Evolutionary conservation across 2,113 vertebrate genomes (phyloP), one percentile per base, ranked within the genome.

Genomic region (Urocolius indicus): DNA sequence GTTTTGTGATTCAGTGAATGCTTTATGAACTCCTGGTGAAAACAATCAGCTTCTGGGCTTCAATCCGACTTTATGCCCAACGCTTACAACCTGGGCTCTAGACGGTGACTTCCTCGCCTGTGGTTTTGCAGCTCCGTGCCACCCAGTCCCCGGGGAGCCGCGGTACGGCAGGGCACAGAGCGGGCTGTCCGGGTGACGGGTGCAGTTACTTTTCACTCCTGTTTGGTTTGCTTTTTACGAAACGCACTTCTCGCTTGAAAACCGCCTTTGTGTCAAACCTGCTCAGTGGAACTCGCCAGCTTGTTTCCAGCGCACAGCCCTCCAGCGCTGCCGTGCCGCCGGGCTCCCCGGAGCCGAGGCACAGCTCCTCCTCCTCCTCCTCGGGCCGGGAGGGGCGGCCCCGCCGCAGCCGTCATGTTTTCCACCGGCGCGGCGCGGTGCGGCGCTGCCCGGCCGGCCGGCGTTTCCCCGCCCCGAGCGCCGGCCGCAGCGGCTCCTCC

Each of bases 31-130:
- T 65, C 13, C 30, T 27, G 32, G 14, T 10, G 18, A 17, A 57
- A 65, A 27, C 9, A 16, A 4, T 6, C 45, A 2, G 34, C 6
- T 3, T 8, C n/a, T 24, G 2, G 8, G 17, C 41, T 43, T 55
- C 9, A 84, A 29, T 6, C 32, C 7, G 1, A 1, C 3, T 16
- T 20, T 5, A 4, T 0, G 16, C 34, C 6, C 13, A n/a, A 8
- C 2, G 0, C 9, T 13, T 5, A 6, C 2, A 20, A 0, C 45
- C 13, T 0, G 2, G 21, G 2, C 46, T 5, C 38, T 0, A 9
- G 29, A 1, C 26, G 0, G 17, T 3, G 1, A 3, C 22, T 22
- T 6, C 29, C 29, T 1, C 2, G 1, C 1, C 3, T 5, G 38
- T 1, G 49, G 3, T 4, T 10, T 20, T 1, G 54, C 34, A 4